Evolutionary conservation across 2,888 invertebrate species (phyloP).

Genomic region (Lepidocyrtoides sp.): DNA sequence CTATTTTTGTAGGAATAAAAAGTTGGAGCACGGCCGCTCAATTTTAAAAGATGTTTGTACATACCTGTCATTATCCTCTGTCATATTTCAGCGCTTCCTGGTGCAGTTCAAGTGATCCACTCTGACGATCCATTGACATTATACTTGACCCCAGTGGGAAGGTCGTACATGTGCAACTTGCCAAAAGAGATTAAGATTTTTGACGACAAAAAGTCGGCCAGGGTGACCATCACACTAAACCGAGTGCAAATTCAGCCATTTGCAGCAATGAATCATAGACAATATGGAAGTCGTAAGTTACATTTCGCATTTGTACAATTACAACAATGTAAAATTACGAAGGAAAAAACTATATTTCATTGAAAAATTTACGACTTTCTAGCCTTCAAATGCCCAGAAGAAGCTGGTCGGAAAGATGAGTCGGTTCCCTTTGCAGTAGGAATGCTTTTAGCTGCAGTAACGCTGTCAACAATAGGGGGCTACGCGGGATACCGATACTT

Average conservation of each 20-base stretch:
- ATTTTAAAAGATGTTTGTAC: not conserved
- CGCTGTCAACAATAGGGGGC: constrained; percentile 93
- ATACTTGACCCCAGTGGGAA: constrained; percentile 95
- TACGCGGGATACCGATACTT: constrained; percentile 95
- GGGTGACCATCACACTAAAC: constrained; percentile 90
- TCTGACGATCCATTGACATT: constrained; percentile 86
- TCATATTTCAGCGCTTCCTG: constrained; percentile 76
- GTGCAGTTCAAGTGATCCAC: constrained; percentile 80
- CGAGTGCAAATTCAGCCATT: constrained; percentile 94
- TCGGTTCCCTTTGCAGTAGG: constrained; percentile 95
- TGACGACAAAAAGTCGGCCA: constrained; percentile 87
- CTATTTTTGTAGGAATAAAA: not conserved
- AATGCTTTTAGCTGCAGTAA: constrained; percentile 93
- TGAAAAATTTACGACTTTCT: too few relatives aligned
- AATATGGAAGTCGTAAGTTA: constrained; percentile 88
- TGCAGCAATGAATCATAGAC: constrained; percentile 92
- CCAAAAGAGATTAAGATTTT: constrained; percentile 88
- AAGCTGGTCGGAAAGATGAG: constrained; percentile 90
- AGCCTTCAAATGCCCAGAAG: constrained; percentile 90
- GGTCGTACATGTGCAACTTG: constrained; percentile 93
- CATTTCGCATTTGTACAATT: too few relatives aligned
- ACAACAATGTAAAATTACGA: too few relatives aligned
- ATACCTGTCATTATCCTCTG: not conserved
- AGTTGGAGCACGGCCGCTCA: too few relatives aligned
- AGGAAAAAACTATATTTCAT: too few relatives aligned